phyloP scores from a whole-genome alignment of 1,140 invertebrate genomes.

The Sipha flava region DNA sequence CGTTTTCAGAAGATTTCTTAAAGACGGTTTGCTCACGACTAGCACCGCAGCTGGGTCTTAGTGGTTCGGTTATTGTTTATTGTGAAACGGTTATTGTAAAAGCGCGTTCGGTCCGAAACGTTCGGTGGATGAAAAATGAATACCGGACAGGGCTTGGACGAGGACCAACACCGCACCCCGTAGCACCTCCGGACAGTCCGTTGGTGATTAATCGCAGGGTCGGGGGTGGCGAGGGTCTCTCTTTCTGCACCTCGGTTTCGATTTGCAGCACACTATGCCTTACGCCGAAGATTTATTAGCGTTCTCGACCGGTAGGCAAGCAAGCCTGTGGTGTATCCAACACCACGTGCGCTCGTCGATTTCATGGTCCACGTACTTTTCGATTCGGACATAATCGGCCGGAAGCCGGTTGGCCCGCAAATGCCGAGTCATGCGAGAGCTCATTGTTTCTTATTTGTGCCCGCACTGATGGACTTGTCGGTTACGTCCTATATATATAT shows the following conservation, averaged over 20 bases:
- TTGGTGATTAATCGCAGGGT: constrained; percentile 17
- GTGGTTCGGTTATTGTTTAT: neutral
- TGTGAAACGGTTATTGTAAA: too few species aligned
- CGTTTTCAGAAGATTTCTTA: too few species aligned
- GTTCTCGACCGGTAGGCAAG: too few species aligned
- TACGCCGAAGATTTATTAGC: constrained; percentile 6
- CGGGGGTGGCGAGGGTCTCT: too few species aligned
- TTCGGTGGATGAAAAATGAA: constrained; percentile 6
- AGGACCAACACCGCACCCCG: neutral
- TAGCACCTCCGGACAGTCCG: neutral
- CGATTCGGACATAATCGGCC: constrained; percentile 9
- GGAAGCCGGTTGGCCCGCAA: neutral
- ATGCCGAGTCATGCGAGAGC: constrained; percentile 9
- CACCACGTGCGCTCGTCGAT: neutral
- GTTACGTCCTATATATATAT: neutral
- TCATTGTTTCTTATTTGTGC: neutral
- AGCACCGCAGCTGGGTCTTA: too few species aligned
- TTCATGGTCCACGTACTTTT: constrained; percentile 24
- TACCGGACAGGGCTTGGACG: neutral
- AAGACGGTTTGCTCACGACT: too few species aligned
- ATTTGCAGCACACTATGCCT: too few species aligned
- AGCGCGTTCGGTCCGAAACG: too few species aligned
- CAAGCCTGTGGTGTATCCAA: too few species aligned
- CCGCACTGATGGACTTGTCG: constrained; percentile 6
- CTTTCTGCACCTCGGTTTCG: too few species aligned